phyloP scores from a whole-genome alignment of 1,140 invertebrate genomes.

The Ganaspis sp. region DNA sequence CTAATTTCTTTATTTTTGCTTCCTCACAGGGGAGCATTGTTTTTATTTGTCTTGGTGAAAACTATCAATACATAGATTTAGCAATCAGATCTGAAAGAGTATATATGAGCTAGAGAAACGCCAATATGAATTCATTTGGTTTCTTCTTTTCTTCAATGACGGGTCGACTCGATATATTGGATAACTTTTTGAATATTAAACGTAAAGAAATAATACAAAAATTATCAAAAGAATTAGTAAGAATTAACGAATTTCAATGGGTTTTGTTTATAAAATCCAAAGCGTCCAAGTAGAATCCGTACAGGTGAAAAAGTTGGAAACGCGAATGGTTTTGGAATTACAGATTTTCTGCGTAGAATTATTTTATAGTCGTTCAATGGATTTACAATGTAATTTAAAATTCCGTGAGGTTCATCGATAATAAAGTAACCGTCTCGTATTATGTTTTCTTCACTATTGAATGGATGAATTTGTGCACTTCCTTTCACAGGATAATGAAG shows the following conservation, averaged over 20 bases:
- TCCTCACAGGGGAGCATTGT: not conserved
- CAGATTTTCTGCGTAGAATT: slow-evolving; percentile 78
- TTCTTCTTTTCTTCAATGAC: not conserved
- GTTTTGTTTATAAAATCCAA: not conserved
- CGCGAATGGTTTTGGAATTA: slow-evolving; percentile 55
- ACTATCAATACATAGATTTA: not conserved
- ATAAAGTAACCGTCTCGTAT: slow-evolving; percentile 76
- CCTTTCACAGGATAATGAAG: slow-evolving; percentile 75
- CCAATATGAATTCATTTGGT: not conserved
- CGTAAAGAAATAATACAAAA: too few species aligned
- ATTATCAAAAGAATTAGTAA: not conserved
- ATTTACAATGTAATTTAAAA: slow-evolving; percentile 80
- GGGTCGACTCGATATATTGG: not conserved
- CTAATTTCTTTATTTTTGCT: not conserved
- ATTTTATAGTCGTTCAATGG: slow-evolving; percentile 81
- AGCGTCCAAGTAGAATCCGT: not conserved
- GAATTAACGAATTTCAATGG: not conserved
- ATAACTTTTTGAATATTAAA: too few species aligned
- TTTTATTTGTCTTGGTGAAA: not conserved
- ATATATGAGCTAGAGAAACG: not conserved
- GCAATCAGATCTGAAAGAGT: not conserved
- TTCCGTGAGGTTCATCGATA: slow-evolving; percentile 77
- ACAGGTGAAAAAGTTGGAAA: not conserved
- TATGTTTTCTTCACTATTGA: slow-evolving; percentile 74
- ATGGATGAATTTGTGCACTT: slow-evolving; percentile 75